Evolutionary conservation across 2,113 vertebrate species (phyloP).

Genomic region (Mugil cephalus): DNA sequence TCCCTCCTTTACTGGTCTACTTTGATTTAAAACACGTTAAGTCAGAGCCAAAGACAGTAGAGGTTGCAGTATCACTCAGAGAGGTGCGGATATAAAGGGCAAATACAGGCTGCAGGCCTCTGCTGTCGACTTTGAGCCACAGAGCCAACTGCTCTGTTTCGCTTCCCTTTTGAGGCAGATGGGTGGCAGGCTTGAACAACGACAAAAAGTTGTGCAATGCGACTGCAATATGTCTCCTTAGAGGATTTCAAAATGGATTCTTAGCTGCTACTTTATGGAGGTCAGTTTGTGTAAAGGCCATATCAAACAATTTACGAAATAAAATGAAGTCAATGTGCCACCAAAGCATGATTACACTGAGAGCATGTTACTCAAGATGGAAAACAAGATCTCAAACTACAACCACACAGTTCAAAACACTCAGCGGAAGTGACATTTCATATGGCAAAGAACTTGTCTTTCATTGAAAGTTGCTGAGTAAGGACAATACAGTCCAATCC

Average conservation of each 20-base stretch:
- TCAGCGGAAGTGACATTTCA: conserved; percentile 42
- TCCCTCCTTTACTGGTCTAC: conserved; percentile 35
- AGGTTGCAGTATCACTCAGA: background rate
- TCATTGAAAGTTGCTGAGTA: conserved; percentile 12
- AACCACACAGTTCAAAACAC: conserved; percentile 2
- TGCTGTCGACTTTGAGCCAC: background rate
- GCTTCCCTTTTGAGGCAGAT: conserved; percentile 73
- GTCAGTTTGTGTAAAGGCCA: background rate
- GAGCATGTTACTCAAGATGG: background rate
- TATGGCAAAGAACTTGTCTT: background rate
- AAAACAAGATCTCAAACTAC: background rate
- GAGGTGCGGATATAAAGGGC: background rate
- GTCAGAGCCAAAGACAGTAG: background rate
- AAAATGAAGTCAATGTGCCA: background rate
- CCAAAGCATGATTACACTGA: background rate
- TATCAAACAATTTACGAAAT: background rate
- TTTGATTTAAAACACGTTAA: conserved; percentile 41
- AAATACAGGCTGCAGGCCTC: conserved; percentile 7
- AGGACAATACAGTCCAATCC: background rate
- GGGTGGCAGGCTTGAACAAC: conserved; percentile 56
- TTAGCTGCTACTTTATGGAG: background rate
- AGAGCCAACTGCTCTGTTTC: conserved; percentile 69
- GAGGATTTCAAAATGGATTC: conserved; percentile 46
- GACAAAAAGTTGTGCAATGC: conserved; percentile 55
- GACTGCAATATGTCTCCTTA: conserved; percentile 30